phyloP scores from a whole-genome alignment of 2,888 invertebrate genomes.

The Dasysyrphus albostriatus region DNA sequence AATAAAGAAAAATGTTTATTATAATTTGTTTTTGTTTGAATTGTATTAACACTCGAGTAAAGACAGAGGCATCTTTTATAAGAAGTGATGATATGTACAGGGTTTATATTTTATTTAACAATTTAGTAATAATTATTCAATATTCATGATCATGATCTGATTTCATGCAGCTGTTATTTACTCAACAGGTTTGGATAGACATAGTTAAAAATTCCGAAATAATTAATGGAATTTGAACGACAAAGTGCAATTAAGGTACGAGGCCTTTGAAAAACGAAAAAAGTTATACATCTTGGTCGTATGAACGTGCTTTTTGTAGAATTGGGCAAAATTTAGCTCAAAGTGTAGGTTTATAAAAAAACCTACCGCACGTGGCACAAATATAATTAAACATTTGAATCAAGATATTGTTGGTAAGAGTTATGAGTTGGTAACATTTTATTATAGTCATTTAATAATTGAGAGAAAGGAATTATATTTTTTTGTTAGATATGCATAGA shows the following conservation, averaged over 20 bases:
- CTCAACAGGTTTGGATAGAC: background rate
- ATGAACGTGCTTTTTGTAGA: background rate
- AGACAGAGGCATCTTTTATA: background rate
- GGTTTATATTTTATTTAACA: background rate
- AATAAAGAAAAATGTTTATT: constrained; percentile 28
- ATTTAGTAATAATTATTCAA: background rate
- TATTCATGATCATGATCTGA: background rate
- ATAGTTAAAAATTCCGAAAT: background rate
- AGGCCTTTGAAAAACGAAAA: background rate
- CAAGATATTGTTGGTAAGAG: too few relatives aligned
- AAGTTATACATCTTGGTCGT: background rate
- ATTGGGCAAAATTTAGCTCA: too few relatives aligned
- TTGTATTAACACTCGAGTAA: background rate
- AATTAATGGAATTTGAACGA: background rate
- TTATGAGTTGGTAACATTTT: too few relatives aligned
- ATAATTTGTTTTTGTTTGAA: background rate
- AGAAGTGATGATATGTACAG: background rate
- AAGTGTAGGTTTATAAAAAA: too few relatives aligned
- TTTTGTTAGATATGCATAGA: too few relatives aligned
- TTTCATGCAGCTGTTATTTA: background rate
- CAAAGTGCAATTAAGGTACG: background rate
- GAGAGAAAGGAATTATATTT: too few relatives aligned
- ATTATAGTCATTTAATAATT: too few relatives aligned
- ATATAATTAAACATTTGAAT: too few relatives aligned
- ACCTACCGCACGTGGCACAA: too few relatives aligned